phyloP scores from a whole-genome alignment of 2,888 invertebrate genomes.

The Drosophila rellima region DNA sequence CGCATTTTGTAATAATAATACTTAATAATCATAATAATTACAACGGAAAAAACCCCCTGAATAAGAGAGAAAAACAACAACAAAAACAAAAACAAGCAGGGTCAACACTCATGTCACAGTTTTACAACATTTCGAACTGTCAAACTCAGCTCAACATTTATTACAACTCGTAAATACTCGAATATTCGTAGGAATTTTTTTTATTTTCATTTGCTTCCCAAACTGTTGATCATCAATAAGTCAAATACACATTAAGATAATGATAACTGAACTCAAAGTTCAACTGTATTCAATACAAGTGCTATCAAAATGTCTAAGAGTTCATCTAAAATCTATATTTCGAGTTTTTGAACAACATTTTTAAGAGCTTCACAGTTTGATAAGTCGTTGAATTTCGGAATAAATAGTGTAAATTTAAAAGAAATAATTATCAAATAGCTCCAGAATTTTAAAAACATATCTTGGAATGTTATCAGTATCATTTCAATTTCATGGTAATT shows the following conservation, averaged over 20 bases:
- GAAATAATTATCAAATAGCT: too few relatives aligned
- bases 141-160: slow-evolving; percentile 16
- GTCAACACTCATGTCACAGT: slow-evolving; percentile 47
- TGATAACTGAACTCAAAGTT: slow-evolving; percentile 21
- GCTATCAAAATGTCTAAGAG: neutral
- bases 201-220: neutral
- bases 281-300: slow-evolving; percentile 10
- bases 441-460: too few relatives aligned
- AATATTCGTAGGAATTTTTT: neutral
- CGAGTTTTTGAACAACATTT: neutral
- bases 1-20: slow-evolving; percentile 28
- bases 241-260: slow-evolving; percentile 7
- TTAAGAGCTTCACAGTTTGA: neutral
- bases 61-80: neutral
- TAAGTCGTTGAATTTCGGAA: neutral
- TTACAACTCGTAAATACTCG: slow-evolving; percentile 22
- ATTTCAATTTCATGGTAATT: neutral
- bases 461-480: neutral
- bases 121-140: slow-evolving; percentile 21
- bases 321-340: neutral
- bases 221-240: slow-evolving; percentile 12
- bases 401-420: neutral
- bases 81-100: slow-evolving; percentile 36
- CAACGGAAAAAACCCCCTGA: slow-evolving; percentile 46
- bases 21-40: slow-evolving; percentile 42